These are phyloP conservation scores for Mixornis gularis DNA, from an alignment of 2,113 vertebrate genomes.

Conservation along the genomic window DNA sequence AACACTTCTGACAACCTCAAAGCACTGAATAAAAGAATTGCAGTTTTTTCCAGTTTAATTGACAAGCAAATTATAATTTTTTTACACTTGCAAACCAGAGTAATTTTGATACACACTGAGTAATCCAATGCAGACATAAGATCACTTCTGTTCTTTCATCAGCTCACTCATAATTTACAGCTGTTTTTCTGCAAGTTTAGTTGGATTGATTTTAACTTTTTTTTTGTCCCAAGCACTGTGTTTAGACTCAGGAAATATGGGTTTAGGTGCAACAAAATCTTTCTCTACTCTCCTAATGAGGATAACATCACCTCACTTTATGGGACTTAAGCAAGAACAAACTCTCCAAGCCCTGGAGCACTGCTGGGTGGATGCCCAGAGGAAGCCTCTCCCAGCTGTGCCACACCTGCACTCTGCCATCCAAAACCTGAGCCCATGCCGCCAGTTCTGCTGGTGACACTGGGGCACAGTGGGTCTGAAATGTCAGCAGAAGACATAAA, in stretches of 20 bases:
- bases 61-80: not conserved
- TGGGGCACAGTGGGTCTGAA: not conserved
- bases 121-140: not conserved
- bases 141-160: not conserved
- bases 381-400: not conserved
- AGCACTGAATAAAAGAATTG: not conserved
- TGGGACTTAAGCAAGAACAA: not conserved
- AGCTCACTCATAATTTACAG: not conserved
- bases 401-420: not conserved
- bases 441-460: not conserved
- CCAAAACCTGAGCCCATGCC: not conserved
- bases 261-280: not conserved
- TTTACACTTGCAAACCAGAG: not conserved
- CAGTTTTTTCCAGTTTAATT: not conserved
- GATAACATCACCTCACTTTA: not conserved
- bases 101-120: not conserved
- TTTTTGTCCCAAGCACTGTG: not conserved
- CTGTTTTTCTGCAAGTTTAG: not conserved
- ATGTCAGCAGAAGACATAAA: not conserved
- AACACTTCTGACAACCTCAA: not conserved
- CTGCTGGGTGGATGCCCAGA: not conserved
- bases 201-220: not conserved
- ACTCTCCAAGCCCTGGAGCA: not conserved
- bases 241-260: not conserved
- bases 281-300: not conserved